A percentile compares a stretch with the other conserved stretches of the same genome.
These are phyloP conservation scores for Dichetophora obliterata DNA, from an alignment of 2,888 invertebrate genomes.

Conservation along the genomic window DNA sequence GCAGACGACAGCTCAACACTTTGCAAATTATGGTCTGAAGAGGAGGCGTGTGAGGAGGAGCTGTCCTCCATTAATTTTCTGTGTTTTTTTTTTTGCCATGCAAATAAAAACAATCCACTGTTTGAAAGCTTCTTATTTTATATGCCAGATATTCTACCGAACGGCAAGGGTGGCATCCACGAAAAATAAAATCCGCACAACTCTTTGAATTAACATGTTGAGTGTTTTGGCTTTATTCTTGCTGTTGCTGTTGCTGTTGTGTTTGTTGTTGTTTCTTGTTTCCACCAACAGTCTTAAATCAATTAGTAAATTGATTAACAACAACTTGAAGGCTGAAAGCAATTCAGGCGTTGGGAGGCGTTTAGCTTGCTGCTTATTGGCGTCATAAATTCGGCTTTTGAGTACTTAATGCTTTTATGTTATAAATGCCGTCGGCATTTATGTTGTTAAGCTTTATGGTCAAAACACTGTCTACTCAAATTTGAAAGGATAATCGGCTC, in stretches of 20 bases:
- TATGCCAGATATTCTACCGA: background rate
- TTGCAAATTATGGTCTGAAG: slow-evolving; percentile 12
- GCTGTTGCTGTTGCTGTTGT: too few relatives aligned
- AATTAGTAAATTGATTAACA: slow-evolving; percentile 66
- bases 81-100: background rate
- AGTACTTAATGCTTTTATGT: slow-evolving; percentile 32
- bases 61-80: background rate
- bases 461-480: background rate
- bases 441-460: slow-evolving; percentile 8
- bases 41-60: background rate
- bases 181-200: background rate
- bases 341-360: background rate
- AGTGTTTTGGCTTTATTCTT: background rate
- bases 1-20: slow-evolving; percentile 36
- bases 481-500: slow-evolving; percentile 29
- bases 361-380: slow-evolving; percentile 1
- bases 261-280: background rate
- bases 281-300: slow-evolving; percentile 51
- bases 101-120: background rate
- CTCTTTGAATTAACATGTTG: background rate
- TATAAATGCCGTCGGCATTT: slow-evolving; percentile 10
- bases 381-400: slow-evolving; percentile 24
- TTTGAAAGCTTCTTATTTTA: background rate
- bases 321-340: slow-evolving; percentile 30
- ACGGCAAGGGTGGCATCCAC: background rate